These are phyloP conservation scores for Neodiprion fabricii DNA, from an alignment of 1,140 invertebrate species.

Conservation along the genomic window DNA sequence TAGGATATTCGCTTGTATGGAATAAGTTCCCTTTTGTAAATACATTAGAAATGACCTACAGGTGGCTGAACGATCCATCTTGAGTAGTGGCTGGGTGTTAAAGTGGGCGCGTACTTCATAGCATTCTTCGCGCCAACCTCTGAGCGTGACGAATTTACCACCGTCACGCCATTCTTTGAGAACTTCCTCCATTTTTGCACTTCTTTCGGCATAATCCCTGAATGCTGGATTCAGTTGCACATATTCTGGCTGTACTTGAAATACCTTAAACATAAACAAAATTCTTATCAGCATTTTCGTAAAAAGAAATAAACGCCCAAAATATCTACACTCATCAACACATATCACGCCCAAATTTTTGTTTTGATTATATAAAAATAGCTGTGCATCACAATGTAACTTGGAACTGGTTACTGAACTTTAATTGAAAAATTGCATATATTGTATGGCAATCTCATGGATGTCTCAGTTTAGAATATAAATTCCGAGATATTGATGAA, in stretches of 20 bases:
- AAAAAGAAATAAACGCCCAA: too few species aligned
- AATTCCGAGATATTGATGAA: too few species aligned
- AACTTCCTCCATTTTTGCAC: conserved; percentile 79
- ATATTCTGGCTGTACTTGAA: conserved; percentile 72
- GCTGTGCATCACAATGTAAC: too few species aligned
- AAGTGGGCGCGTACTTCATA: conserved; percentile 82
- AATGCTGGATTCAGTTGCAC: conserved; percentile 86
- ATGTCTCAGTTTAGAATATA: too few species aligned
- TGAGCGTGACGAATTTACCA: conserved; percentile 73
- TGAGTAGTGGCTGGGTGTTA: conserved; percentile 75
- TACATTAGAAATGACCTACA: conserved; percentile 63
- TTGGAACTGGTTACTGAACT: background rate
- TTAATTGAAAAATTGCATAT: too few species aligned
- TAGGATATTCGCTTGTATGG: conserved; percentile 8
- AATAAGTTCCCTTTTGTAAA: conserved; percentile 3
- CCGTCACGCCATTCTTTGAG: conserved; percentile 71
- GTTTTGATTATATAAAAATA: too few species aligned
- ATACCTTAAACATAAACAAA: conserved; percentile 62
- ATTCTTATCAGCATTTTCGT: background rate
- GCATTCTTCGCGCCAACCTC: conserved; percentile 92
- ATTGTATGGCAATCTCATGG: too few species aligned
- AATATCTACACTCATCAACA: too few species aligned
- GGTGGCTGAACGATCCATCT: conserved; percentile 91
- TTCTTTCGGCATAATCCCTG: conserved; percentile 81
- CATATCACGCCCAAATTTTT: too few species aligned